A percentile compares a stretch with the other conserved stretches of the same genome.
These are phyloP conservation scores for Andrena bicolor DNA, from an alignment of 2,888 invertebrate genomes.

Conservation along the genomic window DNA sequence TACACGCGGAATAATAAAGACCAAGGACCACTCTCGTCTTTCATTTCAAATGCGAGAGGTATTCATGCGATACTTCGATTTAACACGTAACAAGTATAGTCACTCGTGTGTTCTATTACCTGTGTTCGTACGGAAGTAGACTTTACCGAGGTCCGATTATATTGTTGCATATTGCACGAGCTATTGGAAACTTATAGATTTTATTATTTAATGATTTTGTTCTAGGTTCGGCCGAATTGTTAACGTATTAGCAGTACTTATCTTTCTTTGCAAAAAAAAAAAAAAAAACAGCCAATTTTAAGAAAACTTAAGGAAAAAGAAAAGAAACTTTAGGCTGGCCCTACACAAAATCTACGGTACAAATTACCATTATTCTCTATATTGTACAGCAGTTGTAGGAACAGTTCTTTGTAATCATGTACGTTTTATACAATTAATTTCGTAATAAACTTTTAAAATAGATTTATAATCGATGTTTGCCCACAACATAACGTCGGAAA, in stretches of 20 bases:
- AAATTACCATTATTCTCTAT: slow-evolving; percentile 78
- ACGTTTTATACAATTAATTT: slow-evolving; percentile 84
- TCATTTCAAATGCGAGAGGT: slow-evolving; percentile 18
- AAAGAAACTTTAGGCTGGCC: slow-evolving; percentile 77
- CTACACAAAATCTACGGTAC: slow-evolving; percentile 79
- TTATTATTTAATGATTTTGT: slow-evolving; percentile 44
- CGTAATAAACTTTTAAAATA: slow-evolving; percentile 81
- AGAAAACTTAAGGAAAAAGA: slow-evolving; percentile 4
- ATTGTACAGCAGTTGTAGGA: slow-evolving; percentile 78
- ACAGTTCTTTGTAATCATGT: slow-evolving; percentile 81
- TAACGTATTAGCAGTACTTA: slow-evolving; percentile 56
- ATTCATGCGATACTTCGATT: slow-evolving; percentile 18
- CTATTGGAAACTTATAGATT: slow-evolving; percentile 30
- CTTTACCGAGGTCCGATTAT: slow-evolving; percentile 28
- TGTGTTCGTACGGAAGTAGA: slow-evolving; percentile 34
- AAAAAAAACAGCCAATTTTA: slow-evolving; percentile 33
- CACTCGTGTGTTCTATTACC: slow-evolving; percentile 13
- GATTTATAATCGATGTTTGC: slow-evolving; percentile 43
- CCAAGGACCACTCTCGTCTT: not conserved
- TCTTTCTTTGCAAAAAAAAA: slow-evolving; percentile 28
- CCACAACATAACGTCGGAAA: not conserved
- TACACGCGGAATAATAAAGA: slow-evolving; percentile 34
- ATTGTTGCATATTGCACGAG: slow-evolving; percentile 32
- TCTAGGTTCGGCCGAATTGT: slow-evolving; percentile 33
- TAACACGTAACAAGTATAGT: not conserved